Base-by-base conservation (phyloP, 2,113 vertebrate genomes). In the Himantopus leucocephalus region DNA sequence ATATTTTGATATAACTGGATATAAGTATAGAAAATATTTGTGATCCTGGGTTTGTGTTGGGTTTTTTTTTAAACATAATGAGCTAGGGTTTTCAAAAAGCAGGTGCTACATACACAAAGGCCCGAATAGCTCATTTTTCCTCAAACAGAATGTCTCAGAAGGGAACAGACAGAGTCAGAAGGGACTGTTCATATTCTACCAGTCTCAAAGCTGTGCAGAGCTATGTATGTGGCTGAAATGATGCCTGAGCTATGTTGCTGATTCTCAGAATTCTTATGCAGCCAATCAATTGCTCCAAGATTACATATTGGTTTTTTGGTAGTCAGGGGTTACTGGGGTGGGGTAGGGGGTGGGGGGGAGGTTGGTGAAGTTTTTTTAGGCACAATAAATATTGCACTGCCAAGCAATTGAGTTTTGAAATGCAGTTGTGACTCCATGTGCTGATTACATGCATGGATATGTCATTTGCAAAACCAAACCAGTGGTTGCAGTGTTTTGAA, bases 61-160 rank as follows among this genome's bases (percentile, higher is more conserved):
- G 12, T 20, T 30, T 30, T 35, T 21, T 53, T 32, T 56, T 64
- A 41, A 39, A 41, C 10, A 14, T n/a, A 92, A 50, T 27, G 11
- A 62, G 21, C 12, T 56, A 41, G 22, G 20, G 14, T 74, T 88
- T 96, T 93, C 37, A 79, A 73, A 76, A 32, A 92, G 34, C 17
- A 41, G 29, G 26, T 85, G 37, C 79, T 88, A 47, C 45, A 23
- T 67, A 52, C 19, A 24, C 32, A 75, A 30, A 78, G 64, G 19
- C 23, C 70, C 66, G 41, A 96, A 59, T 15, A 62, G 76, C 73
- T 94, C 53, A n/a, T 83, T 92, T 85, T 88, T 73, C 24, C 24
- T 90, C 50, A 77, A n/a, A 73, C 34, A 67, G 56, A 67, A 29
- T 29, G 8, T 72, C 26, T 88, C 50, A 47, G 30, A 88, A 79